Evolutionary conservation across 2,113 vertebrate species (phyloP), one percentile per base, ranked within the genome.

Genomic region (Anguilla japonica): DNA sequence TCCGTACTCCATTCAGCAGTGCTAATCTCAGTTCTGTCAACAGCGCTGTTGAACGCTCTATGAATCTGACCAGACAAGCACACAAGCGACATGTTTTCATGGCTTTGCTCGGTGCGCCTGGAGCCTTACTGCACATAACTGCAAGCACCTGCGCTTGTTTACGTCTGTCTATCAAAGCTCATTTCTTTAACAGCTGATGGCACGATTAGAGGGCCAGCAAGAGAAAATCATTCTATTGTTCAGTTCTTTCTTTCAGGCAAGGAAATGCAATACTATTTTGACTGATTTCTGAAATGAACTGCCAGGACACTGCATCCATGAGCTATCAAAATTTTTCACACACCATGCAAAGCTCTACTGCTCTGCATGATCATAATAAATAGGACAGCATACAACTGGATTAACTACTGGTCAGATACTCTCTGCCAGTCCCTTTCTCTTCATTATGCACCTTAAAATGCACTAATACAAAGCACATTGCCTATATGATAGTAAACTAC

Each of bases 21-120:
- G 82, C 92, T 94, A 92, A 94, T 94, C 91, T 93, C 88, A 87
- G 89, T 83, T 85, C 87, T 85, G 87, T 84, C n/a, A 40, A 79
- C 26, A 41, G 89, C 85, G 60, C 84, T 53, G 87, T 86, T 82
- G 29, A 78, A 75, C 43, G 82, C 16, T 46, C 84, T 50, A 67
- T 84, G 14, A 80, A 85, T 88, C 81, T 85, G 92, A 89, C 83
- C 79, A 81, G 89, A 83, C 83, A 89, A 90, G 91, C 88, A 85
- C 87, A 83, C 81, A 78, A 75, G 83, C 67, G 7, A 86, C 84
- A 79, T 93, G 89, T 91, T 95, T 93, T 91, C 86, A 92, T 79
- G 92, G 91, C 40, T 41, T 82, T 85, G 67, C 60, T 82, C 80
- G 83, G 46, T 83, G 82, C 84, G 89, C 81, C 43, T 26, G 22